Base-by-base conservation (phyloP, 2,797 vertebrate genomes). In the Pangasius sanitwongsei region DNA sequence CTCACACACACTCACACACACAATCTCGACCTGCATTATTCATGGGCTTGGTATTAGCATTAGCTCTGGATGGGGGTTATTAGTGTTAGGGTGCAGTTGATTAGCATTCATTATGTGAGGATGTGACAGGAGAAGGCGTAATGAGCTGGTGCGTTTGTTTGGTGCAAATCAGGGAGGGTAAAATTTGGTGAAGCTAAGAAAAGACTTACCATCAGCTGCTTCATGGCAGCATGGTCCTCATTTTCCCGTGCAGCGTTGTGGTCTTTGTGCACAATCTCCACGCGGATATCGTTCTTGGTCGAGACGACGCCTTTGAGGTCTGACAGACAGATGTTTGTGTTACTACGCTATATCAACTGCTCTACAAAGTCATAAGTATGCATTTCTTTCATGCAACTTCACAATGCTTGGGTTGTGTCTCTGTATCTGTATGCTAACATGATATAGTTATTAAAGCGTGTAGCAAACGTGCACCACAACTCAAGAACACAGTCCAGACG, bases 231-330 rank as follows among this genome's bases (percentile, higher is more conserved):
- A 91, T 99, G 98, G 23, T 99, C 98, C 91, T 99, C 98, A 0
- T 96, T 95, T 85, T 99, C 98, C 55, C 98, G 94, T 5, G 97
- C 96, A 0, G 97, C 95, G 11, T 98, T 96, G 3, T 98, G 98
- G 93, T 99, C 98, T 93, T 99, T 99, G 95, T 99, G 98, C 0
- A 99, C 98, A 6, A 99, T 99, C 95, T 99, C 98, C 86, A 99
- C 99, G 0, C 99, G 97, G 93, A 99, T 99, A 67, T 99, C 99
- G 0, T 99, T 99, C 95, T 99, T 99, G 86, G 97, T 98, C 0
- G 98, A 99, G 61, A 98, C 98, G 0, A 98, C 98, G 0, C 99
- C 99, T 95, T 99, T 99, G 75, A 99, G 96, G 96, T 99, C 99
- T 99, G 94, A 88, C 92, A 88, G 87, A 84, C 55, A 74, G 70